Base-by-base conservation (phyloP, 2,113 vertebrate species). In the Dinomys branickii region DNA sequence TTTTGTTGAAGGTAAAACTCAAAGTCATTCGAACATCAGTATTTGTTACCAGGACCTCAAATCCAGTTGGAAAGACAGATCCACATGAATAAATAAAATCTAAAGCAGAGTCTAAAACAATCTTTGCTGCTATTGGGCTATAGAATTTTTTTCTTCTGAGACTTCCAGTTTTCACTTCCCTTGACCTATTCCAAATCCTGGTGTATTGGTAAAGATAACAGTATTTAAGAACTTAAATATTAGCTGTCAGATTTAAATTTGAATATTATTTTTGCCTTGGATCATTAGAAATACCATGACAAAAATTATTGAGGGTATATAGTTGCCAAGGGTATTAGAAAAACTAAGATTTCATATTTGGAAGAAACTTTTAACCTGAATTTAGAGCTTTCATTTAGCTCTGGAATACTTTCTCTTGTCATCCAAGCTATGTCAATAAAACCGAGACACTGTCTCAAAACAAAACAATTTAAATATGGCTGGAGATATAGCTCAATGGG, bases 1-100 rank as follows among this genome's bases (percentile, higher is more conserved):
- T 28, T 82, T 41, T 56, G 2, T 84, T 86, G 30, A 61, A 93
- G 5, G 59, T 65, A 56, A 88, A 44, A 56, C 4, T 54, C 73
- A 90, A 94, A 82, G 75, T 82, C 14, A 71, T 85, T 85, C 9
- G 88, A 87, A 44, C 92, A 84, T 58, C 13, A 52, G 13, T 83
- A 4, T 93, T 95, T 80, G 47, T n/a, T 85, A 90, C 50, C 63
- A 85, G 38, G 50, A 85, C 14, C 6, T 67, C 58, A 96, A 96
- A 19, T 77, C 3, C 56, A 56, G 8, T 89, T 78, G 44, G 26
- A 87, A 75, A 89, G 50, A 85, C 17, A 88, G 52, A 78, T 0
- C 71, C 19, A 10, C 24, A 47, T 50, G 16, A 84, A 92, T 67
- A 88, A 44, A 83, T 82, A 54, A 94, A 63, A 61, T 81, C 0